Base-by-base conservation (phyloP, 2,888 invertebrate species). In the Nomada fucata region DNA sequence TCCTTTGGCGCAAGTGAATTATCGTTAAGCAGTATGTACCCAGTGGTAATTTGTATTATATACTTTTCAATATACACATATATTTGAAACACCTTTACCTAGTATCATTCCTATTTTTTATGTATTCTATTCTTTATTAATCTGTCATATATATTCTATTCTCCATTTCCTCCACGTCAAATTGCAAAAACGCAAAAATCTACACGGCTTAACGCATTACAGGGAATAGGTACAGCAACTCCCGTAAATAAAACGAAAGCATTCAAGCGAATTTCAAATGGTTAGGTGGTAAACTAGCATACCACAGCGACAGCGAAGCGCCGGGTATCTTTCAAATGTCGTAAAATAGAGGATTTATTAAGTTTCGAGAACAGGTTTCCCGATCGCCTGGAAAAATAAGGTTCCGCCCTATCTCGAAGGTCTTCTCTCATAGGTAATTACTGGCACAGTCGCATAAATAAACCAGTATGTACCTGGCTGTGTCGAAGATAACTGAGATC, bases 351-450 rank as follows among this genome's bases (percentile, higher is more conserved):
- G 75, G 71, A 80, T 79, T 84, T 72, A 79, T 79, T 79, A 20
- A 70, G n/a, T 76, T 86, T 85, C 65, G 77, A 86, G 83, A 91
- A 91, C 91, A 87, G 90, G 91, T 91, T 91, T 89, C 59, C 84
- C 82, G 75, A 65, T 78, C 74, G 59, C 60, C 47, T 20, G 68
- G 71, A 69, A 82, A 83, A 85, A 76, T 75, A 64, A 65, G 80
- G 67, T 75, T 69, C 79, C 77, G 69, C 76, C 85, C 86, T 86
- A 85, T 76, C 89, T 83, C 80, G 80, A 78, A 73, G 82, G 78
- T 81, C 85, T 82, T 87, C 88, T 76, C 81, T 89, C 86, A 84
- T 89, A 67, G 79, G 89, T 91, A 91, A 92, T 92, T 91, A 91
- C 88, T 80, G 73, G 63, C 81, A 83, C 87, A 85, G 86, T 88